phyloP scores from a whole-genome alignment of 1,140 invertebrate genomes.

The Lucilia sericata region DNA sequence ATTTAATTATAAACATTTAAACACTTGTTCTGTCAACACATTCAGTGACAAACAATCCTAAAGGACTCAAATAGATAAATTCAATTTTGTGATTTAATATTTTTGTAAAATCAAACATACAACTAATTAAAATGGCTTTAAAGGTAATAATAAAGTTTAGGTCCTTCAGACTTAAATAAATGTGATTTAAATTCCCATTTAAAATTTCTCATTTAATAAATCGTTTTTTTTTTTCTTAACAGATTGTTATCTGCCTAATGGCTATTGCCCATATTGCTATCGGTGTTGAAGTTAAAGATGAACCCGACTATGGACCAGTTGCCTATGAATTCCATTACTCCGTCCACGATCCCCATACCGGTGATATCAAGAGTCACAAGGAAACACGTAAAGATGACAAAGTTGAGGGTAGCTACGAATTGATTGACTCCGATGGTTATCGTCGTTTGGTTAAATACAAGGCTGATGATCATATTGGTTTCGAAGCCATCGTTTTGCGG shows the following conservation, averaged over 20 bases:
- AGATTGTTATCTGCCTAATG: slow-evolving; percentile 44
- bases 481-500: slow-evolving; percentile 76
- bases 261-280: slow-evolving; percentile 43
- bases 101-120: background rate
- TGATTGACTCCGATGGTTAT: slow-evolving; percentile 77
- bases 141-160: slow-evolving; percentile 24
- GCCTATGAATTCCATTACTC: slow-evolving; percentile 72
- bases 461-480: slow-evolving; percentile 78
- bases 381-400: slow-evolving; percentile 73
- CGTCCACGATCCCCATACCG: slow-evolving; percentile 71
- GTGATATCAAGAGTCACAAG: slow-evolving; percentile 73
- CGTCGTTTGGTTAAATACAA: slow-evolving; percentile 80
- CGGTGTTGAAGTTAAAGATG: slow-evolving; percentile 31
- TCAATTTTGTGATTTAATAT: slow-evolving; percentile 4
- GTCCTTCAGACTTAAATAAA: background rate
- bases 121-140: slow-evolving; percentile 29
- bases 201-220: background rate
- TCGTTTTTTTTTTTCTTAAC: background rate
- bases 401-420: slow-evolving; percentile 73
- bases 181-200: background rate
- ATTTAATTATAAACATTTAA: slow-evolving; percentile 32
- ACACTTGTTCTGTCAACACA: slow-evolving; percentile 40
- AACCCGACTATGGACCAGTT: slow-evolving; percentile 60
- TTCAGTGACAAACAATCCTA: background rate
- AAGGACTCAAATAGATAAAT: background rate